These are phyloP conservation scores for Coregonus clupeaformis DNA, from an alignment of 2,113 vertebrate genomes.

Conservation along the genomic window DNA sequence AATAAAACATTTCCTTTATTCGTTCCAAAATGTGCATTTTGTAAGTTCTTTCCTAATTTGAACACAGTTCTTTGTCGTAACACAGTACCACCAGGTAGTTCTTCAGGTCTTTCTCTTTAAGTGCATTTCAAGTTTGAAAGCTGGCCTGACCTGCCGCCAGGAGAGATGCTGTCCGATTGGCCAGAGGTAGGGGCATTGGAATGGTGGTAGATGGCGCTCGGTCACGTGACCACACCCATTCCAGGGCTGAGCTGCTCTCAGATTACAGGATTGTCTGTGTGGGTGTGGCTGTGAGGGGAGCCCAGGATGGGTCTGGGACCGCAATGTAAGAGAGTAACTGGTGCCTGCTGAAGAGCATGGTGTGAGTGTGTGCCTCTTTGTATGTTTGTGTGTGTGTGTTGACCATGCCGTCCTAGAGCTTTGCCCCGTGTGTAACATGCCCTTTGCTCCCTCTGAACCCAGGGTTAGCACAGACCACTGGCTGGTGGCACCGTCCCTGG, in stretches of 20 bases:
- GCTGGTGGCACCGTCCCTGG: slow-evolving; percentile 52
- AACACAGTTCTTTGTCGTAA: slow-evolving; percentile 72
- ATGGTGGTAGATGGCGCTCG: slow-evolving; percentile 50
- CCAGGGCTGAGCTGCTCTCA: slow-evolving; percentile 1
- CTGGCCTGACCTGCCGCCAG: slow-evolving; percentile 58
- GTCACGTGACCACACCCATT: slow-evolving; percentile 46
- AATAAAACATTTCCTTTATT: slow-evolving; percentile 85
- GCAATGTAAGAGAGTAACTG: not conserved
- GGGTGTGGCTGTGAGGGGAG: slow-evolving; percentile 40
- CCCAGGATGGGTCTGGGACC: slow-evolving; percentile 49
- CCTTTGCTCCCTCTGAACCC: slow-evolving; percentile 42
- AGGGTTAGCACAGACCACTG: slow-evolving; percentile 67
- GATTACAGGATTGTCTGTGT: slow-evolving; percentile 71
- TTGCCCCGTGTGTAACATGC: slow-evolving; percentile 11
- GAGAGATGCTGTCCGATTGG: slow-evolving; percentile 39
- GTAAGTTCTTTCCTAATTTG: slow-evolving; percentile 70
- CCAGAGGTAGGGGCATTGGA: slow-evolving; percentile 44
- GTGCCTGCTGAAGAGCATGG: slow-evolving; percentile 29
- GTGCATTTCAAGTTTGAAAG: slow-evolving; percentile 86
- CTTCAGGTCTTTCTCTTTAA: slow-evolving; percentile 78
- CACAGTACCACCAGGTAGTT: slow-evolving; percentile 80
- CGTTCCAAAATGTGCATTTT: slow-evolving; percentile 77
- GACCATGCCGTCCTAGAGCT: not conserved
- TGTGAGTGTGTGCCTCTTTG: slow-evolving; percentile 4
- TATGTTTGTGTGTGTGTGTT: slow-evolving; percentile 23